phyloP scores from a whole-genome alignment of 2,888 invertebrate genomes.

The Tipula vernalis region DNA sequence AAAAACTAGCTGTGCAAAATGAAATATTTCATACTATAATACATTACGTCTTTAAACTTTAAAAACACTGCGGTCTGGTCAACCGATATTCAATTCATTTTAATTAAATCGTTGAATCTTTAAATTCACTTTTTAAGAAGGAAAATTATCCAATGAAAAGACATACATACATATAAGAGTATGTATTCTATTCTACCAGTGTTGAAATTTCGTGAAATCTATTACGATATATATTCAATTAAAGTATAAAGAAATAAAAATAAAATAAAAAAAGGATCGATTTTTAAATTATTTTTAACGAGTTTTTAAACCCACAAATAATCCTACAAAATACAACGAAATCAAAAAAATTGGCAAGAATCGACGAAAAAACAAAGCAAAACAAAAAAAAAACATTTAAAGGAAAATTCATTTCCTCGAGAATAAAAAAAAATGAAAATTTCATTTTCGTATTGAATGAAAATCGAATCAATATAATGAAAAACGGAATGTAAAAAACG shows the following conservation, averaged over 20 bases:
- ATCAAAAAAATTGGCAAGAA: neutral
- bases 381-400: neutral
- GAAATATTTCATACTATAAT: no score
- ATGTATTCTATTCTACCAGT: neutral
- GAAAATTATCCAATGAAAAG: neutral
- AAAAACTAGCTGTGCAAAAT: no score
- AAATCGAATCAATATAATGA: neutral
- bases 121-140: neutral
- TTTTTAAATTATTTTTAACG: constrained; percentile 4
- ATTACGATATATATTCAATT: neutral
- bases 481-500: neutral
- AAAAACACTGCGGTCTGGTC: neutral
- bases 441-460: neutral
- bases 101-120: neutral
- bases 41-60: no score
- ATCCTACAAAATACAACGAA: neutral
- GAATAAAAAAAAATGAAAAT: neutral
- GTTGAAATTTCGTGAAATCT: neutral
- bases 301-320: constrained; percentile 4
- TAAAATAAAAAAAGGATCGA: neutral
- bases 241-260: neutral
- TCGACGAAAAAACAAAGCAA: neutral
- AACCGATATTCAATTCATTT: neutral
- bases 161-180: neutral
- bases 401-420: neutral